These are phyloP conservation scores for Dreissena rostriformis DNA, from an alignment of 1,140 invertebrate species.

Conservation along the genomic window DNA sequence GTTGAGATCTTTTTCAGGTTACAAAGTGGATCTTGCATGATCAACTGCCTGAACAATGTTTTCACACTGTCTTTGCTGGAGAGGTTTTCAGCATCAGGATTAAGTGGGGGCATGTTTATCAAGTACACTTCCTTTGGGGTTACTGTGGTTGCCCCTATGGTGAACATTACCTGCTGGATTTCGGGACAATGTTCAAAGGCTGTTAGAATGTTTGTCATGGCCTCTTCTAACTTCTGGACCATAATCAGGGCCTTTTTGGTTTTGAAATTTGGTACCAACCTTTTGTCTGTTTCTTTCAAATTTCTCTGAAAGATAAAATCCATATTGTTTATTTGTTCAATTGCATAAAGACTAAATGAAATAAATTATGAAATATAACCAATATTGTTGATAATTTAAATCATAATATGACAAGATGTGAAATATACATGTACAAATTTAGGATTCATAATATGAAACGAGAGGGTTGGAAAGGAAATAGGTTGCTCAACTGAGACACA, in stretches of 20 bases:
- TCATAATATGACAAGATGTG: no score
- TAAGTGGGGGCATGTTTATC: constrained; percentile 68
- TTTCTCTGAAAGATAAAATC: neutral
- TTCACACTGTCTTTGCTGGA: constrained; percentile 63
- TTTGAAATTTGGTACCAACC: neutral
- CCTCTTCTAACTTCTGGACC: constrained; percentile 61
- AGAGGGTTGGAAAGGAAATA: no score
- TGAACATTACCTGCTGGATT: constrained; percentile 66
- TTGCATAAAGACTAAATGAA: neutral
- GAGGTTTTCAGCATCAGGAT: constrained; percentile 69
- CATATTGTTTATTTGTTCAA: neutral
- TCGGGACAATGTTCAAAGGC: constrained; percentile 73
- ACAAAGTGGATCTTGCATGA: constrained; percentile 66
- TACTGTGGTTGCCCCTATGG: constrained; percentile 71
- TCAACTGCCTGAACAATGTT: constrained; percentile 69
- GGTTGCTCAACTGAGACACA: no score
- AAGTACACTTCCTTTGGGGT: constrained; percentile 74
- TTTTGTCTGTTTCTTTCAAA: neutral
- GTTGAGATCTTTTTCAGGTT: constrained; percentile 60
- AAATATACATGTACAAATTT: no score
- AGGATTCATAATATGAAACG: no score
- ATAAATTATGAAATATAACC: no score
- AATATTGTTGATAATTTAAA: no score
- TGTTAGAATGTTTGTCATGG: constrained; percentile 64
- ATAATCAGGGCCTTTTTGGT: constrained; percentile 59